Evolutionary conservation across 1,140 invertebrate species (phyloP).

Genomic region (Paraescarpia echinospica): DNA sequence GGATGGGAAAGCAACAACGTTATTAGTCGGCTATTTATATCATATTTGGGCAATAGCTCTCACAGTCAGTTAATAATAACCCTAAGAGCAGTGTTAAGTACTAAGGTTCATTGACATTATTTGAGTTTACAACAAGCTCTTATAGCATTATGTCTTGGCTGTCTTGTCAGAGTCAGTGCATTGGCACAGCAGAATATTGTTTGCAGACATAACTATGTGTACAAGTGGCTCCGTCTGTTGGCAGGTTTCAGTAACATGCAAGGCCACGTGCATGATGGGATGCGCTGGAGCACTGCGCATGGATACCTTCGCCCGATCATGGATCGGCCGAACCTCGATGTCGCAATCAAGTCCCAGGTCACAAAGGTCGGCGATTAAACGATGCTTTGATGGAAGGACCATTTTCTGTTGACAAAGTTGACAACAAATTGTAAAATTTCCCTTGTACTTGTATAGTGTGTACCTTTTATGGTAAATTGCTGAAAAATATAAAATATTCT

Average conservation of each 20-base stretch:
- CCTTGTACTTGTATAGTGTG: background rate
- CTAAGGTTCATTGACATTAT: too few species aligned
- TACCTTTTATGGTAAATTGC: background rate
- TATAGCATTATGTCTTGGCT: too few species aligned
- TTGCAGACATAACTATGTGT: background rate
- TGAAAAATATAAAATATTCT: background rate
- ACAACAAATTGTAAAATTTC: too few species aligned
- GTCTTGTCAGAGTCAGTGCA: too few species aligned
- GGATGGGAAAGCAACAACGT: too few species aligned
- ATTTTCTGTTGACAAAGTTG: too few species aligned
- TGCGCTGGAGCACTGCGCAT: slow-evolving; percentile 84
- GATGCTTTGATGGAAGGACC: background rate
- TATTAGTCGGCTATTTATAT: too few species aligned
- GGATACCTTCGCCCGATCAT: slow-evolving; percentile 81
- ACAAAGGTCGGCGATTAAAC: slow-evolving; percentile 56
- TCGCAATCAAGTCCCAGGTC: slow-evolving; percentile 81
- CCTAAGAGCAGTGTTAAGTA: too few species aligned
- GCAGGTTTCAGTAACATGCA: slow-evolving; percentile 59
- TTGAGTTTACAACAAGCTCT: too few species aligned
- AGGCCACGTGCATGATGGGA: slow-evolving; percentile 80
- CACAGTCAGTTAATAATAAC: too few species aligned
- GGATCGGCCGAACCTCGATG: slow-evolving; percentile 78
- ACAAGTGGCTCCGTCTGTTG: background rate
- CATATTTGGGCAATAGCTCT: too few species aligned
- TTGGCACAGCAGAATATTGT: too few species aligned